Evolutionary conservation across 2,888 invertebrate species (phyloP).

Genomic region (Clepsis dumicolana): DNA sequence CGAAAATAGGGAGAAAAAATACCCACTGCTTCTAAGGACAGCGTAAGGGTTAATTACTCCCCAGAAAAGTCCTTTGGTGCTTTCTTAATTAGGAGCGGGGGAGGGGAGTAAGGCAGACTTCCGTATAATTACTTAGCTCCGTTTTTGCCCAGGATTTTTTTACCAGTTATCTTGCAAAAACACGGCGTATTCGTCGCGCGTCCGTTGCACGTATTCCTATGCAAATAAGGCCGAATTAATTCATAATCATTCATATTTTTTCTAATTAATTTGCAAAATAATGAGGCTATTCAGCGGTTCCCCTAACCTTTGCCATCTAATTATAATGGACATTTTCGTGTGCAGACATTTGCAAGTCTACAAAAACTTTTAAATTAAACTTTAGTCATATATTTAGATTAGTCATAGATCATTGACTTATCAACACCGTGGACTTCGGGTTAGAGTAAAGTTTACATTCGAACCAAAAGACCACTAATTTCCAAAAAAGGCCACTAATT

Average conservation of each 20-base stretch:
- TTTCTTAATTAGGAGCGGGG: constrained; percentile 14
- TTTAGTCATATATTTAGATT: too few species aligned
- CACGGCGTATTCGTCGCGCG: neutral
- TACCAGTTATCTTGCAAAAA: neutral
- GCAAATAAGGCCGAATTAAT: neutral
- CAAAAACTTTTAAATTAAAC: too few species aligned
- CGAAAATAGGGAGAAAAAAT: neutral
- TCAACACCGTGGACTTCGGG: too few species aligned
- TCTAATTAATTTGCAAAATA: neutral
- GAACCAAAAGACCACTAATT: too few species aligned
- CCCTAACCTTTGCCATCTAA: too few species aligned
- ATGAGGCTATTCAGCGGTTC: neutral
- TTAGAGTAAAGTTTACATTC: too few species aligned
- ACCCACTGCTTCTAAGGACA: neutral
- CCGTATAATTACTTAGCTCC: constrained; percentile 8
- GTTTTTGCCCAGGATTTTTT: neutral
- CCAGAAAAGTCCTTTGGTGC: constrained; percentile 11
- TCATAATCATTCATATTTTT: too few species aligned
- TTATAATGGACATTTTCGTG: too few species aligned
- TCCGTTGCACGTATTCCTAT: neutral
- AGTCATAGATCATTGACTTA: too few species aligned
- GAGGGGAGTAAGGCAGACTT: neutral
- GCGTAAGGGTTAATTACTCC: constrained; percentile 13
- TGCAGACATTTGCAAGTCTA: too few species aligned
- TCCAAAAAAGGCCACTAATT: too few species aligned